phyloP scores from a whole-genome alignment of 2,888 invertebrate species.

The Lithophane leautieri region DNA sequence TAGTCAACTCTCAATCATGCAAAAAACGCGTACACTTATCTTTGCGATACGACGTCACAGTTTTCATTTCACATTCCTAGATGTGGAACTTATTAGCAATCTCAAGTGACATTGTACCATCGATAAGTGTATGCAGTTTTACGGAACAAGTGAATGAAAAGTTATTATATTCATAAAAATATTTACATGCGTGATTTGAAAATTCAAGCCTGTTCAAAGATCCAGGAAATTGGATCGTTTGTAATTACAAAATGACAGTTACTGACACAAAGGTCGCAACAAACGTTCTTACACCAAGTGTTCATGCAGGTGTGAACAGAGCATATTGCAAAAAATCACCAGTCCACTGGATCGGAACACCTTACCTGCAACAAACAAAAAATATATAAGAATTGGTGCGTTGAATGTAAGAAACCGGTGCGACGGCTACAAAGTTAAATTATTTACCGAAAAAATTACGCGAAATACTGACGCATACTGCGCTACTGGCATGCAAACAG shows the following conservation, averaged over 20 bases:
- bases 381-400: slow-evolving; percentile 55
- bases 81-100: slow-evolving; percentile 36
- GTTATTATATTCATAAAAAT: slow-evolving; percentile 17
- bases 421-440: slow-evolving; percentile 17
- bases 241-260: slow-evolving; percentile 24
- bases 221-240: slow-evolving; percentile 6
- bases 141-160: slow-evolving; percentile 9
- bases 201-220: slow-evolving; percentile 8
- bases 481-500: background rate
- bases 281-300: slow-evolving; percentile 44
- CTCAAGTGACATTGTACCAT: background rate
- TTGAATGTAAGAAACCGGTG: slow-evolving; percentile 46
- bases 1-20: slow-evolving; percentile 37
- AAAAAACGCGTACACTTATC: slow-evolving; percentile 34
- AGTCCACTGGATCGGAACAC: slow-evolving; percentile 62
- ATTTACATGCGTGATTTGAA: slow-evolving; percentile 24
- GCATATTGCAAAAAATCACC: slow-evolving; percentile 65
- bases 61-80: slow-evolving; percentile 20
- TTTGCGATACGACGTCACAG: background rate
- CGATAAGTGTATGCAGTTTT: slow-evolving; percentile 14
- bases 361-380: slow-evolving; percentile 75
- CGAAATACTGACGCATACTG: background rate
- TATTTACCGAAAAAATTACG: slow-evolving; percentile 27
- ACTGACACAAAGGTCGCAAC: background rate
- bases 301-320: slow-evolving; percentile 69